Evolutionary conservation across 2,113 vertebrate genomes (phyloP).

Genomic region (Seriola dumerili): DNA sequence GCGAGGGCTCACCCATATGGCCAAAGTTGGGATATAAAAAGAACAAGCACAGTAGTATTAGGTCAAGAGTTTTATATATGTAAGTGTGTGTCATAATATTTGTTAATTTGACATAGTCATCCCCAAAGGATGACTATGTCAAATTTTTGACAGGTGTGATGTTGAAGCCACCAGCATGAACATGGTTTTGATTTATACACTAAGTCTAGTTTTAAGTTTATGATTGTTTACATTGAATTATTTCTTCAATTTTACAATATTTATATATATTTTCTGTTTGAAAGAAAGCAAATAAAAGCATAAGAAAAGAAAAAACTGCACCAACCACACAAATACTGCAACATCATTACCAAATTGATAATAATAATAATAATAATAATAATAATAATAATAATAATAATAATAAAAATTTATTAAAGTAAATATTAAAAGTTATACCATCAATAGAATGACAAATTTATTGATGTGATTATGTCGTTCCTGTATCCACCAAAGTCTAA

Average conservation of each 20-base stretch:
- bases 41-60: slow-evolving; percentile 60
- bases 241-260: neutral
- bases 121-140: neutral
- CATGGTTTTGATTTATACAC: too few species aligned
- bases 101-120: slow-evolving; percentile 5
- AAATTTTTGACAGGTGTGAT: too few species aligned
- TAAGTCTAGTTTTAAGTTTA: neutral
- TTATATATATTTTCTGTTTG: neutral
- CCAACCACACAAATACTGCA: too few species aligned
- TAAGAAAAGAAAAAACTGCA: neutral
- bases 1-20: slow-evolving; percentile 69
- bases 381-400: too few species aligned
- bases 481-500: neutral
- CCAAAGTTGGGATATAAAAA: slow-evolving; percentile 69
- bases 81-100: slow-evolving; percentile 11
- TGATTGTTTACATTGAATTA: neutral
- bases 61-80: slow-evolving; percentile 37
- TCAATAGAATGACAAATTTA: neutral
- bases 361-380: neutral
- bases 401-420: neutral
- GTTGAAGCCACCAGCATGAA: too few species aligned
- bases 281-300: neutral
- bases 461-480: neutral
- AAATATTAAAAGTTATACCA: neutral
- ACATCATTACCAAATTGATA: too few species aligned